Percentiles rank a stretch among this genome's conserved stretches.
phyloP scores from a whole-genome alignment of 2,113 vertebrate species.

The Dunckerocampus dactyliophorus region DNA sequence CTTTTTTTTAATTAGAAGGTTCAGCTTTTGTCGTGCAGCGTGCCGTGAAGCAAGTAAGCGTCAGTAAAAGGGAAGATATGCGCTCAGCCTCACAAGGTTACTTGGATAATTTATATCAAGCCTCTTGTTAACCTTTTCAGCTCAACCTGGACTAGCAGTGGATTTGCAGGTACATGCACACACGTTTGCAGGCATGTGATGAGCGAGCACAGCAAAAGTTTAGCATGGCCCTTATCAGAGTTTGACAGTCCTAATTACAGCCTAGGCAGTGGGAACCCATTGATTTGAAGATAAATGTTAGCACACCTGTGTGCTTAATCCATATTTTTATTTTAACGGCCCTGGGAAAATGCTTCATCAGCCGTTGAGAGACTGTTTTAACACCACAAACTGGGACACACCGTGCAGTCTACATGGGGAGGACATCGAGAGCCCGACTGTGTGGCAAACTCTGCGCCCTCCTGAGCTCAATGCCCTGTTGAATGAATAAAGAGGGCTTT shows the following conservation, averaged over 20 bases:
- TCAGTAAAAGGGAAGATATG: conserved; percentile 23
- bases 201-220: conserved; percentile 8
- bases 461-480: too few relatives aligned
- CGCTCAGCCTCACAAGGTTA: conserved; percentile 58
- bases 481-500: too few relatives aligned
- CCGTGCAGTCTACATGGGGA: too few relatives aligned
- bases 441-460: too few relatives aligned
- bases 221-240: conserved; percentile 56
- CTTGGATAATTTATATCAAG: conserved; percentile 62
- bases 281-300: conserved; percentile 68
- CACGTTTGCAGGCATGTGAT: conserved; percentile 1
- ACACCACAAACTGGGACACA: background rate
- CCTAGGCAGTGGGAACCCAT: conserved; percentile 62
- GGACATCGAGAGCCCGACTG: background rate
- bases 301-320: conserved; percentile 66
- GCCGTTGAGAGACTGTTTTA: background rate
- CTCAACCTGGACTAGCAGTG: conserved; percentile 23
- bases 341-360: conserved; percentile 69
- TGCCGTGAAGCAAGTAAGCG: background rate
- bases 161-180: conserved; percentile 1
- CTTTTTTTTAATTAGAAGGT: background rate
- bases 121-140: conserved; percentile 31
- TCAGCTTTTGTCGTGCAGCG: background rate
- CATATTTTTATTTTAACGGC: conserved; percentile 67
- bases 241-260: conserved; percentile 64